phyloP scores from a whole-genome alignment of 1,140 invertebrate species.

The Ctenoplectra terminalis region DNA sequence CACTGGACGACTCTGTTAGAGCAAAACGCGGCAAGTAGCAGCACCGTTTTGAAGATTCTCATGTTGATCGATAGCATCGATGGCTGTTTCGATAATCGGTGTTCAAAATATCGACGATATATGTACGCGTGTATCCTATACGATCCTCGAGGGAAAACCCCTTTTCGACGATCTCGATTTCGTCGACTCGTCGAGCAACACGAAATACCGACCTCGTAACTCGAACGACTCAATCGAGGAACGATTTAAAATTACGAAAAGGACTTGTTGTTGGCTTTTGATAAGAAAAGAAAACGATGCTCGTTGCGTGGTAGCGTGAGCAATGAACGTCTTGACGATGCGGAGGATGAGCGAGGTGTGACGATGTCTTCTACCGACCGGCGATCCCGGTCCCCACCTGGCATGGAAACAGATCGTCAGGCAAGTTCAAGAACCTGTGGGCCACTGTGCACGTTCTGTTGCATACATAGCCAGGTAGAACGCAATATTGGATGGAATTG shows the following conservation, averaged over 20 bases:
- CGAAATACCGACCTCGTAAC: neutral
- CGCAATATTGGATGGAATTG: constrained; percentile 17
- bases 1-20: constrained; percentile 32
- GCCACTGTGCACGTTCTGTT: constrained; percentile 28
- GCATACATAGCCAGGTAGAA: constrained; percentile 38
- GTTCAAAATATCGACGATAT: neutral
- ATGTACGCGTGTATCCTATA: no score
- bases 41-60: constrained; percentile 72
- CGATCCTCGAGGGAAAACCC: no score
- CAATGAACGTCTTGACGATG: constrained; percentile 57
- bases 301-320: constrained; percentile 14
- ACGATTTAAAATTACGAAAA: neutral
- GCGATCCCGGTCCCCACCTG: constrained; percentile 66
- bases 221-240: neutral
- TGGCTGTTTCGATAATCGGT: constrained; percentile 1
- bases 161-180: neutral
- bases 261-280: neutral
- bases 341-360: constrained; percentile 62
- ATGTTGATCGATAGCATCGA: constrained; percentile 73
- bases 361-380: constrained; percentile 60
- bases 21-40: constrained; percentile 49
- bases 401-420: constrained; percentile 57
- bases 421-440: constrained; percentile 70
- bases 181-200: neutral
- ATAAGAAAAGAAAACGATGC: constrained; percentile 17